Evolutionary conservation across 1,140 invertebrate species (phyloP), one percentile per base, ranked within the genome.

Genomic region (Lethrus apterus): DNA sequence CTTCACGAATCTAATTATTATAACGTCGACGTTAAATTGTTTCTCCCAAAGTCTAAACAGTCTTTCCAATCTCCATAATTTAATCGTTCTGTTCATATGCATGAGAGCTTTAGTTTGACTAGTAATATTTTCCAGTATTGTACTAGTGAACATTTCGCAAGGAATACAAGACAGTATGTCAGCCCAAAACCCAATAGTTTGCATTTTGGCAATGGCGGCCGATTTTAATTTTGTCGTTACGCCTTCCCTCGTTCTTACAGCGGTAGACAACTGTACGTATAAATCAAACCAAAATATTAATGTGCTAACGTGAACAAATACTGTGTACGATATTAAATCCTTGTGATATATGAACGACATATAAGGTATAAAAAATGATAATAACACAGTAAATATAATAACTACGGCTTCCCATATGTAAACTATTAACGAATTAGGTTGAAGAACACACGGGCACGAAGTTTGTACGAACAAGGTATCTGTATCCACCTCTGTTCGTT

Each of bases 231-330:
- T 44, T 4, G 35, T 32, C 13, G 43, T 32, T 8, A 35, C 32
- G 7, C 38, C 52, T 2, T 35, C 29, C 4, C 31, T 32, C 3
- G 52, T 51, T 30, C 32, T 51, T 15, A 51, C 35, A 13, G 48
- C 45, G 4, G 52, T 54, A 4, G 45, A 47, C 13, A 54, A 20
- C 17, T 51, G 48, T 30, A 51, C 31, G 21, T 54, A 54, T 17
- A 42, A 17, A 29, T 42, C 40, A 11, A 11, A 24, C 40, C 21
- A 26, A 19, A 26, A 42, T 7, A 29, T 29, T 15, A 42, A 23
- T 5, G 40, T 42, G 2, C n/a, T 21, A 11, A 42, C 10, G 18
- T 26, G 29, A 7, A 42, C 7, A 18, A 42, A 11, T 4, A 24
- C 21, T 29, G 8, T n/a, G 10, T 42, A 42, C 21, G 21, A 24